These are phyloP conservation scores for Nebria ingens DNA, from an alignment of 1,140 invertebrate species.

Conservation along the genomic window DNA sequence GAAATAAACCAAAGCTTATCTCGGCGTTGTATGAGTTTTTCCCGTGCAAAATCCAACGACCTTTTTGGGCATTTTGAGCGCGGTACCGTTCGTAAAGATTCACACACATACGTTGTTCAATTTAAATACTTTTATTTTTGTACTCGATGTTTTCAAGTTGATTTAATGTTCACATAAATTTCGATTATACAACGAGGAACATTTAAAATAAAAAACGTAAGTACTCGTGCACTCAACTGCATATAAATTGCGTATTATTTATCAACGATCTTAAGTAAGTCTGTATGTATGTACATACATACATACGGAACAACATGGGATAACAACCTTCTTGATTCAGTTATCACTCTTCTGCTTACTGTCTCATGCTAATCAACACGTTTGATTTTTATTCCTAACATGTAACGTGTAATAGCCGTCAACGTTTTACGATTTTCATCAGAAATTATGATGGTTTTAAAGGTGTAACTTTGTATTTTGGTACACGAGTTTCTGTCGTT, in stretches of 20 bases:
- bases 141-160: not conserved
- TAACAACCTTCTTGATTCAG: not conserved
- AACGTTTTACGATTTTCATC: no score
- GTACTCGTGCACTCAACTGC: not conserved
- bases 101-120: no score
- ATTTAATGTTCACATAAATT: conserved; percentile 10
- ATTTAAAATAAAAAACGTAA: not conserved
- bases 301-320: no score
- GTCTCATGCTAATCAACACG: not conserved
- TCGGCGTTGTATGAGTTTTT: no score
- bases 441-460: no score
- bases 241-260: not conserved
- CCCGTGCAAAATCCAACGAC: no score
- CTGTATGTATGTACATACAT: not conserved
- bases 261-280: not conserved
- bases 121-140: not conserved
- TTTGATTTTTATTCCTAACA: not conserved
- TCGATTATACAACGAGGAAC: conserved; percentile 1
- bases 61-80: no score
- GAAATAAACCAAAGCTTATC: no score
- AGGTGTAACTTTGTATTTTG: no score
- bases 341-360: not conserved
- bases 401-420: no score
- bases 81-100: no score
- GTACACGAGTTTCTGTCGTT: no score